These are phyloP conservation scores for Capromys pilorides DNA, from an alignment of 2,797 vertebrate genomes.

Conservation along the genomic window DNA sequence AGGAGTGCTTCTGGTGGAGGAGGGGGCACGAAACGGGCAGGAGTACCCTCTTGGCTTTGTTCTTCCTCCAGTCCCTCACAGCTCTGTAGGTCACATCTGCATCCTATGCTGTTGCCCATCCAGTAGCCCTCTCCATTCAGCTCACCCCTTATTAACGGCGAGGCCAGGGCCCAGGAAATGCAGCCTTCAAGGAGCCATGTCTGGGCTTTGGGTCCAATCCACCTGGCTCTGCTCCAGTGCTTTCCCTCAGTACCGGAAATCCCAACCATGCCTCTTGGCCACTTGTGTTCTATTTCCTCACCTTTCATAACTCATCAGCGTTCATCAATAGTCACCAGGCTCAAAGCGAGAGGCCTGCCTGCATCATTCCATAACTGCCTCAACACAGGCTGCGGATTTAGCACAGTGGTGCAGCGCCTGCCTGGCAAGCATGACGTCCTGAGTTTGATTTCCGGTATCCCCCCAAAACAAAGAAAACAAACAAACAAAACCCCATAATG, in stretches of 20 bases:
- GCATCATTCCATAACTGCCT: neutral
- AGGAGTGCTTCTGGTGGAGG: neutral
- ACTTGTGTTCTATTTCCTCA: neutral
- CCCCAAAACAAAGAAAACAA: too few relatives aligned
- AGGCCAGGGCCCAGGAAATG: neutral
- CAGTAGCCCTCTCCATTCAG: rapidly evolving
- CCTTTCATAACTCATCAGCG: neutral
- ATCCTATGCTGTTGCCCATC: neutral
- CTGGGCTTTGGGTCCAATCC: neutral
- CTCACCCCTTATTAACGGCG: neutral
- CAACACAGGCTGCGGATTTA: too few relatives aligned
- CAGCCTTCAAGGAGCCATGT: neutral
- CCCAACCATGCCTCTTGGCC: too few relatives aligned
- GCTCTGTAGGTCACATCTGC: neutral
- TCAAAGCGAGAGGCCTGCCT: neutral
- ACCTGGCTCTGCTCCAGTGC: rapidly evolving
- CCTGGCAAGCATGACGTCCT: too few relatives aligned
- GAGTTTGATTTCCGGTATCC: too few relatives aligned
- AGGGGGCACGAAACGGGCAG: neutral
- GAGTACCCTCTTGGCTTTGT: neutral
- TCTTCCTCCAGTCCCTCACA: neutral
- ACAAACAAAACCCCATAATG: too few relatives aligned
- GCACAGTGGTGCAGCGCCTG: too few relatives aligned
- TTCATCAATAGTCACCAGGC: too few relatives aligned
- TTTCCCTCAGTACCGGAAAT: neutral